These are phyloP conservation scores for Colinus virginianus DNA, from an alignment of 2,113 vertebrate genomes.

Conservation along the genomic window DNA sequence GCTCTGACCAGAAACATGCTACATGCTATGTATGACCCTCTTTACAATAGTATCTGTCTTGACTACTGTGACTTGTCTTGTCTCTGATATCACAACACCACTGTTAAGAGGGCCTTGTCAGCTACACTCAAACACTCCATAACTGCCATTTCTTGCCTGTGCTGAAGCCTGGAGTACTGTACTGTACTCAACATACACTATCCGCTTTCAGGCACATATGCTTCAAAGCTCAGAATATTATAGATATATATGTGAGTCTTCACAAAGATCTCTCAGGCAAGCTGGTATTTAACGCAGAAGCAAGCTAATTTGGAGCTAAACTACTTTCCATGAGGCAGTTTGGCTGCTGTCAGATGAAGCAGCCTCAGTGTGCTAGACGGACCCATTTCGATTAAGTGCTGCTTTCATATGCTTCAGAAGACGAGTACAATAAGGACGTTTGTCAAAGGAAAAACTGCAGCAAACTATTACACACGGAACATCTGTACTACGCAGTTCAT, in stretches of 20 bases:
- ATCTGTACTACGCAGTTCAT: constrained; percentile 77
- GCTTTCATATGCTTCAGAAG: constrained; percentile 79
- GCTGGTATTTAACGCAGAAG: constrained; percentile 86
- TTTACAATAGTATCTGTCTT: background rate
- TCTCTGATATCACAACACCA: background rate
- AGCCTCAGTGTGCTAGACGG: constrained; percentile 70
- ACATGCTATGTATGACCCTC: background rate
- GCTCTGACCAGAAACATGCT: background rate
- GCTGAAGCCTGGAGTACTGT: constrained; percentile 72
- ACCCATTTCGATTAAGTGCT: constrained; percentile 82
- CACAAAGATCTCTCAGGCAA: constrained; percentile 81
- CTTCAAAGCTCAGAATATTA: constrained; percentile 80
- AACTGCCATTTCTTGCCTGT: constrained; percentile 70
- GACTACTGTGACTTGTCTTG: background rate
- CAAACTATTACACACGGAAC: constrained; percentile 80
- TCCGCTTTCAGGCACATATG: constrained; percentile 80
- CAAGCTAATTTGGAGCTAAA: constrained; percentile 83
- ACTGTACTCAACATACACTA: constrained; percentile 74
- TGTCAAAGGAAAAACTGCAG: constrained; percentile 84
- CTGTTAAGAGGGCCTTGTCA: constrained; percentile 56
- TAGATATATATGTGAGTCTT: constrained; percentile 78
- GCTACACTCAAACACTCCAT: constrained; percentile 69
- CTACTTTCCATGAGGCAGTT: constrained; percentile 81
- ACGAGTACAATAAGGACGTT: constrained; percentile 78
- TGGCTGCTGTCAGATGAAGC: constrained; percentile 82